Percentiles rank a stretch among this genome's conserved stretches.
Evolutionary conservation across 2,797 vertebrate species (phyloP).

Genomic region (Falco concolor): DNA sequence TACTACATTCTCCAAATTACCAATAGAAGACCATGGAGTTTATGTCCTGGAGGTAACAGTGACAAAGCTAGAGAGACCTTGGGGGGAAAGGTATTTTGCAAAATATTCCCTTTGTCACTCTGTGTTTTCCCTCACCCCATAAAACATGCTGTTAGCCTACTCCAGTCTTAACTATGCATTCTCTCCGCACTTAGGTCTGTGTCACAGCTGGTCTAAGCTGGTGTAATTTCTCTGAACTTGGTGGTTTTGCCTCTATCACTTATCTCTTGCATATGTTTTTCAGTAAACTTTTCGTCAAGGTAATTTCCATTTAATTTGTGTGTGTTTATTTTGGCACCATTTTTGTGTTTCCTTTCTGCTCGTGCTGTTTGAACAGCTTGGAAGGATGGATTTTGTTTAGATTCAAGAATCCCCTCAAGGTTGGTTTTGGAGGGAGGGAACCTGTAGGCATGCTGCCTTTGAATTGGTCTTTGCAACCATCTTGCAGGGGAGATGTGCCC

Average conservation of each 20-base stretch:
- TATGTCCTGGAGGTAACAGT: not conserved
- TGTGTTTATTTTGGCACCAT: slow-evolving; percentile 33
- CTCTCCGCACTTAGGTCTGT: not conserved
- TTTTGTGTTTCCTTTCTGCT: not conserved
- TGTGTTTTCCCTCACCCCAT: not conserved
- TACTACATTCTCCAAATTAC: not conserved
- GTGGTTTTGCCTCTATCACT: not conserved
- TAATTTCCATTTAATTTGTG: slow-evolving; percentile 34
- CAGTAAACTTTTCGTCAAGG: not conserved
- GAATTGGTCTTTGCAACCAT: not conserved
- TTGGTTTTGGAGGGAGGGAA: not conserved
- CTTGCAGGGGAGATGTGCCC: not conserved
- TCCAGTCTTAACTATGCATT: not conserved
- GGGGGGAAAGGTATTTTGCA: not conserved
- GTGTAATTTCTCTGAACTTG: not conserved
- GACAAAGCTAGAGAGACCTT: not conserved
- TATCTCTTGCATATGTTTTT: not conserved
- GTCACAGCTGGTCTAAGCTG: not conserved
- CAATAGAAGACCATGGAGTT: not conserved
- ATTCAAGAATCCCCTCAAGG: not conserved
- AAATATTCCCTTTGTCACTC: not conserved
- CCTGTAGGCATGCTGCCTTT: not conserved
- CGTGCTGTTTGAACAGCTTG: slow-evolving; percentile 49
- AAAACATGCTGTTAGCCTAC: not conserved
- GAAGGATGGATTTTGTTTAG: slow-evolving; percentile 42